Base-by-base conservation (phyloP, 2,888 invertebrate species). In the Diarsia dahlii region DNA sequence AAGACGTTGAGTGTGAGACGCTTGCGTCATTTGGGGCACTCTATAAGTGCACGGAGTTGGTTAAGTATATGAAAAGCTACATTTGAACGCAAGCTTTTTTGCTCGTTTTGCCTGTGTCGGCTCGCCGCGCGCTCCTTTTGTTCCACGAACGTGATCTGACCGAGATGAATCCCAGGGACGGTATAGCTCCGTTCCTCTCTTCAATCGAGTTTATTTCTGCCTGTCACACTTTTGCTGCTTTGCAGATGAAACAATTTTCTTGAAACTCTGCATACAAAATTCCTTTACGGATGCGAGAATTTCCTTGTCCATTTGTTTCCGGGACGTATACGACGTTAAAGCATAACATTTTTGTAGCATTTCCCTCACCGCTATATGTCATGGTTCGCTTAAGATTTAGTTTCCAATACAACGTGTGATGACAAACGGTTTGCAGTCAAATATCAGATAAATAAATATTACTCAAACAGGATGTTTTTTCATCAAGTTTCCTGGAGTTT, bases 101-200 rank as follows among this genome's bases (percentile, higher is more conserved):
- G 89, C 87, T 93, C 92, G 88, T 93, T 94, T 93, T 92, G 88
- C 90, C 88, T 86, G 88, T 90, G 92, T 90, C 93, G 92, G 92
- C 91, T 92, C 93, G 92, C 91, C 88, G 92, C 91, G 91, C 93
- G 87, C 90, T 94, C 90, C 94, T 95, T 95, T 96, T 96, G 95
- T 95, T 95, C 93, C 90, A 90, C 91, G 94, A 94, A 95, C 96
- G 95, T 96, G 96, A 96, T 95, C 96, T 95, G 93, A 90, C 92
- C 93, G 93, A 94, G 95, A 95, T 95, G 95, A 94, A 94, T 92
- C 93, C 92, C 92, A 92, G 91, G 91, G 92, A 93, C 93, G 91
- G 93, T 95, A 95, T 94, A 94, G 92, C 94, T 94, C 88, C 89
- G 91, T 90, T 93, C 90, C 91, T 92, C 92, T 92, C 91, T 93